Conservation (phyloP, 1,140 invertebrate species). For the Bombus picipes region DNA sequence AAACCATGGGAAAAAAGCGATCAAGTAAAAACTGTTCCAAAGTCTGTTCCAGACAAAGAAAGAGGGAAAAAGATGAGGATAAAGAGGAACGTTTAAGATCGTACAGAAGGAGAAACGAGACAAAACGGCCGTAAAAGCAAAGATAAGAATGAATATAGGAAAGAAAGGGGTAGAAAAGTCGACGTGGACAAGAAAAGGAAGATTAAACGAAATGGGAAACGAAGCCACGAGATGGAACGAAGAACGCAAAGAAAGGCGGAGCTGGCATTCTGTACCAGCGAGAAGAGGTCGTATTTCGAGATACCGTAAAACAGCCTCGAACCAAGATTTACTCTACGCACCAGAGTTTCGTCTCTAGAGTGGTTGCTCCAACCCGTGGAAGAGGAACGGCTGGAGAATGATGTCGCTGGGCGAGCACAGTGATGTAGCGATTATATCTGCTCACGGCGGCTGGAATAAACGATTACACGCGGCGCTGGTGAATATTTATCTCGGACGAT, state of each 20-base stretch:
- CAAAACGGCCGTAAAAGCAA: conserved; percentile 19
- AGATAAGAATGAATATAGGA: conserved; percentile 1
- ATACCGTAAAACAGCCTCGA: conserved; percentile 55
- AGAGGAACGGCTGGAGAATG: conserved; percentile 32
- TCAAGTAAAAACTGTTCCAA: background rate
- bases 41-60: background rate
- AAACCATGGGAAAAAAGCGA: background rate
- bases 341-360: conserved; percentile 24
- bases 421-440: conserved; percentile 59
- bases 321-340: conserved; percentile 44
- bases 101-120: background rate
- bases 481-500: conserved; percentile 57
- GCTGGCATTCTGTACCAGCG: conserved; percentile 13
- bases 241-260: conserved; percentile 39
- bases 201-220: background rate
- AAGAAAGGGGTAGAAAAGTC: background rate
- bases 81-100: background rate
- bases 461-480: conserved; percentile 54
- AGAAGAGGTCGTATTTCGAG: conserved; percentile 45
- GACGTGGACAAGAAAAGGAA: background rate
- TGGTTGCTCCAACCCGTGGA: conserved; percentile 20
- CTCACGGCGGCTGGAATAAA: conserved; percentile 51
- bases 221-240: too few relatives aligned
- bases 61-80: background rate
- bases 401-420: conserved; percentile 49